These are phyloP conservation scores for Centrocercus urophasianus DNA, from an alignment of 2,113 vertebrate species.

Conservation along the genomic window DNA sequence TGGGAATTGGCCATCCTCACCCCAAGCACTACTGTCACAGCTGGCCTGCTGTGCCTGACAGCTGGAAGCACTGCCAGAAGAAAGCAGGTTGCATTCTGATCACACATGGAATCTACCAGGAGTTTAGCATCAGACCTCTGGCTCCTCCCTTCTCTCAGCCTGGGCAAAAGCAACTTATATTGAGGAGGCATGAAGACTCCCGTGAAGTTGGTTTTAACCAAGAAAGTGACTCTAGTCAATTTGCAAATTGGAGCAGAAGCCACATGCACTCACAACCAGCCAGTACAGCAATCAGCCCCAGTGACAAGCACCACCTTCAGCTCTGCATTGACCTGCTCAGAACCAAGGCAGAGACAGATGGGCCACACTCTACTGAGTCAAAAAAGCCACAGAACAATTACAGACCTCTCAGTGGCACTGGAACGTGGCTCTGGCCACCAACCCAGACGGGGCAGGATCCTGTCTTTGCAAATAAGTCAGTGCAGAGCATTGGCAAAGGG, in stretches of 20 bases:
- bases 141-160: conserved; percentile 1
- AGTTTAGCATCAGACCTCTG: not conserved
- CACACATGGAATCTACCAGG: not conserved
- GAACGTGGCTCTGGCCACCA: not conserved
- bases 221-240: not conserved
- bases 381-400: not conserved
- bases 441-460: not conserved
- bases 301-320: not conserved
- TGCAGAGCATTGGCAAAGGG: not conserved
- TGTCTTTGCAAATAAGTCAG: not conserved
- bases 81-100: not conserved
- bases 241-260: not conserved
- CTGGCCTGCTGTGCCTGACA: not conserved
- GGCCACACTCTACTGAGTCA: not conserved
- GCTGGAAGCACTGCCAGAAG: not conserved
- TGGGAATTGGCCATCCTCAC: not conserved
- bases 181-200: not conserved
- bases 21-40: not conserved
- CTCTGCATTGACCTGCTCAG: not conserved
- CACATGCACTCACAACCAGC: not conserved
- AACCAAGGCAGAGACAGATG: not conserved
- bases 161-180: not conserved
- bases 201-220: not conserved
- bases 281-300: not conserved
- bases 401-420: not conserved